Percentiles rank a stretch among this genome's conserved stretches.
phyloP scores from a whole-genome alignment of 2,113 vertebrate species.

The Petrocephalus microphthalmus region DNA sequence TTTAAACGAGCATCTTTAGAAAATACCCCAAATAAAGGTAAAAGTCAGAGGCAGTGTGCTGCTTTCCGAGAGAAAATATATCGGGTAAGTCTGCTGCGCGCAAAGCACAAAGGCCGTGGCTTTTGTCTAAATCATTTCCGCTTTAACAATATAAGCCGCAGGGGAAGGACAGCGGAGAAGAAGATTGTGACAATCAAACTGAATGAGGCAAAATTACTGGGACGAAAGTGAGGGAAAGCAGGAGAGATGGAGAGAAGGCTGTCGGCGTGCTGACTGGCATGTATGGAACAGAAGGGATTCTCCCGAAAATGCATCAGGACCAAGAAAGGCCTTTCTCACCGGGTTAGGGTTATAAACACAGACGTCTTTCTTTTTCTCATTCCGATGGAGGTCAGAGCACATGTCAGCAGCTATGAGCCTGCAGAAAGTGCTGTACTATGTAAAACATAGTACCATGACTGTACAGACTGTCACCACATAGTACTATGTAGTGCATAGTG shows the following conservation, averaged over 20 bases:
- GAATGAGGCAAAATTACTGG: not conserved
- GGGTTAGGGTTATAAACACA: not conserved
- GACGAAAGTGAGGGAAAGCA: not conserved
- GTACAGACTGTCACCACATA: too few relatives aligned
- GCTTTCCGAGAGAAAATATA: not conserved
- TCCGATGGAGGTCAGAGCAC: not conserved
- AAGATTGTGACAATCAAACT: constrained; percentile 10
- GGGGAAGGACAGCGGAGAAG: not conserved
- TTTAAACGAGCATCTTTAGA: not conserved
- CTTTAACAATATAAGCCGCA: constrained; percentile 12
- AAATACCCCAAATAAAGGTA: constrained; percentile 4
- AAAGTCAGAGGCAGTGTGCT: not conserved
- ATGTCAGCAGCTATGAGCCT: not conserved
- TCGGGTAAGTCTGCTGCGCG: not conserved
- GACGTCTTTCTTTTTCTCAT: not conserved
- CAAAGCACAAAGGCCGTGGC: not conserved
- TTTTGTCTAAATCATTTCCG: constrained; percentile 1
- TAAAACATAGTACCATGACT: too few relatives aligned
- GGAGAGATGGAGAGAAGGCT: not conserved
- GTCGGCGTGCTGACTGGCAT: not conserved
- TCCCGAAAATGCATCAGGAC: not conserved
- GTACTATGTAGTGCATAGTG: too few relatives aligned
- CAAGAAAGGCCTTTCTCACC: too few relatives aligned
- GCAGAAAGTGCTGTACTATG: not conserved
- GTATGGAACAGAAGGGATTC: not conserved